A percentile compares a stretch with the other conserved stretches of the same genome.
Conservation (phyloP, 2,797 vertebrate genomes). For the Cossypha niveicapilla region DNA sequence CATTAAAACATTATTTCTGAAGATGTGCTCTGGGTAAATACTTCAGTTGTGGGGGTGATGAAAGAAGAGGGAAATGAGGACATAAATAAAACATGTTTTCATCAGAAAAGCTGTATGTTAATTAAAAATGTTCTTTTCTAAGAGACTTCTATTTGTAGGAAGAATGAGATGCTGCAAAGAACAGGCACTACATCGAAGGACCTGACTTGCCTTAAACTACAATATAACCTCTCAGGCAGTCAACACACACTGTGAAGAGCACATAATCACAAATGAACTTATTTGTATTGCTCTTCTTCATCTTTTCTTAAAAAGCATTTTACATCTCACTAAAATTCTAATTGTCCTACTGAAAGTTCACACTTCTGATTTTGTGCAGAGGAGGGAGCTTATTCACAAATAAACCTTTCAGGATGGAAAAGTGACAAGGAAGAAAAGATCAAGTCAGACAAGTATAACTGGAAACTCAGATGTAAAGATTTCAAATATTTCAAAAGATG, state of each 20-base stretch:
- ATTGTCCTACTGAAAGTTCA: not conserved
- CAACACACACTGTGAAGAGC: not conserved
- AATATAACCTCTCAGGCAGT: not conserved
- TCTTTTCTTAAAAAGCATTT: not conserved
- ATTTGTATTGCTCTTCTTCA: not conserved
- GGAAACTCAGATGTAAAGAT: conserved; percentile 25
- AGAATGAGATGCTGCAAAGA: not conserved
- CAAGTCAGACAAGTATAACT: conserved; percentile 32
- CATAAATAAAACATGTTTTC: not conserved
- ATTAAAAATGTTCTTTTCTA: not conserved
- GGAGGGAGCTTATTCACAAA: not conserved
- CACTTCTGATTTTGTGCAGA: not conserved
- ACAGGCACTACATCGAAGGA: not conserved
- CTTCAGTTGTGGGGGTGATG: not conserved
- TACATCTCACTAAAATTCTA: not conserved
- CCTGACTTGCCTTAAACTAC: not conserved
- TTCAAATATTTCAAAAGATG: conserved; percentile 44
- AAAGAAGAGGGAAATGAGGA: not conserved
- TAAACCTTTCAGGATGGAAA: not conserved
- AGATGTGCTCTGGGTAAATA: not conserved
- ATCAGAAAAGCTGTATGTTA: not conserved
- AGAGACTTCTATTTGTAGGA: not conserved
- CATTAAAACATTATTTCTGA: not conserved
- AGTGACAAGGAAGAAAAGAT: conserved; percentile 3
- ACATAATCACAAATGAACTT: not conserved